phyloP scores from a whole-genome alignment of 2,797 vertebrate species.

The Crax fasciolata region DNA sequence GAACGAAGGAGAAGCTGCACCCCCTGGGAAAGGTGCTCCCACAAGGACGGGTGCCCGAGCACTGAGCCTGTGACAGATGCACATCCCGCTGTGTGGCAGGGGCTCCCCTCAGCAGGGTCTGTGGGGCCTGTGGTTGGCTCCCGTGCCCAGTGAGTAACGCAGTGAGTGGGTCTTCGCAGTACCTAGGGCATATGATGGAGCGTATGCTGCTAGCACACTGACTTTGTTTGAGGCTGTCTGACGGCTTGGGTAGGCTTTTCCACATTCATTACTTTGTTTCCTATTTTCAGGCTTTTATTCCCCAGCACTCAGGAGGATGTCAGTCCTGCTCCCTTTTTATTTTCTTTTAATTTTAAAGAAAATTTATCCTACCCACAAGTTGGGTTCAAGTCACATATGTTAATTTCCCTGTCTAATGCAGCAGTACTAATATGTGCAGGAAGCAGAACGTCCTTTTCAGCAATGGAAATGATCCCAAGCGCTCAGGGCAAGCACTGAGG shows the following conservation, averaged over 20 bases:
- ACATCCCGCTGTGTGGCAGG: neutral
- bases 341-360: neutral
- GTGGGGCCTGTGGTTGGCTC: neutral
- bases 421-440: rapidly evolving
- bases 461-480: neutral
- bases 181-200: neutral
- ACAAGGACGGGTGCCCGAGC: neutral
- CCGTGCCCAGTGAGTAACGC: neutral
- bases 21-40: neutral
- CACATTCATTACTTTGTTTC: neutral
- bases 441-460: neutral
- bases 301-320: neutral
- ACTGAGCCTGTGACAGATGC: rapidly evolving
- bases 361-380: neutral
- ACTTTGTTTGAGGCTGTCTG: neutral
- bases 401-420: neutral
- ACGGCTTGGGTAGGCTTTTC: neutral
- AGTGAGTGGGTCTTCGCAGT: neutral
- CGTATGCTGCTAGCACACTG: neutral
- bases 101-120: neutral
- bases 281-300: neutral
- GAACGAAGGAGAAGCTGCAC: neutral
- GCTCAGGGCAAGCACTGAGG: rapidly evolving
- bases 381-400: neutral
- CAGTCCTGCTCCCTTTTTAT: neutral